phyloP scores from a whole-genome alignment of 2,797 vertebrate genomes.

The Muraenolepis orangiensis region DNA sequence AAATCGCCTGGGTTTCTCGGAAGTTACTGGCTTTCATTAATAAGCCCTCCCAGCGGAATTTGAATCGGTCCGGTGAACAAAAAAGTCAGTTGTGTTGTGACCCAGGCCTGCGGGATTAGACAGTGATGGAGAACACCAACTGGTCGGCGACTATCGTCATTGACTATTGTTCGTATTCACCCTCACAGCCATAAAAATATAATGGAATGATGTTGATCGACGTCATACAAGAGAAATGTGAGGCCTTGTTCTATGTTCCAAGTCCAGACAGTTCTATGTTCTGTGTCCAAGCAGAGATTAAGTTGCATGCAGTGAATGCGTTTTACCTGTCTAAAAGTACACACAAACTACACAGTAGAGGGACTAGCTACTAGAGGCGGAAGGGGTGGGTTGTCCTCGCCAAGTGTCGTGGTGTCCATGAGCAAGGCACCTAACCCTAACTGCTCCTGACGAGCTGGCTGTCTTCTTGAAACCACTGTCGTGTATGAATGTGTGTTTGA shows the following conservation, averaged over 20 bases:
- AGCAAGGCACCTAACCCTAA: too few relatives aligned
- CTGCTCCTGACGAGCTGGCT: too few relatives aligned
- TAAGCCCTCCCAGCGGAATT: background rate
- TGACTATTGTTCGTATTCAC: too few relatives aligned
- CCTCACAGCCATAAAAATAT: background rate
- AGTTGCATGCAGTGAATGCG: background rate
- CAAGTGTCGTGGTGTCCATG: too few relatives aligned
- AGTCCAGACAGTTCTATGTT: too few relatives aligned
- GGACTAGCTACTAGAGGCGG: too few relatives aligned
- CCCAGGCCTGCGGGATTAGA: background rate
- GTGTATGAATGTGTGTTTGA: too few relatives aligned
- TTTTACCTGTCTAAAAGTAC: background rate
- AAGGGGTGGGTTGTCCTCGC: too few relatives aligned
- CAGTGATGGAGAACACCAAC: background rate
- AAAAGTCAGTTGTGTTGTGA: background rate
- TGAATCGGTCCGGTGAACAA: background rate
- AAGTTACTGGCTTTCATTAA: background rate
- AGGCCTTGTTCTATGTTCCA: too few relatives aligned
- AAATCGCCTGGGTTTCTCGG: background rate
- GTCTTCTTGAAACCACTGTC: too few relatives aligned
- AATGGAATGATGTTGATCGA: background rate
- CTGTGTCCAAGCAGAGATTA: too few relatives aligned
- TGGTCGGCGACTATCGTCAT: background rate
- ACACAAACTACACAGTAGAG: background rate
- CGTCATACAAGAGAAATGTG: background rate